These are phyloP conservation scores for Merodon equestris DNA, from an alignment of 2,888 invertebrate genomes.

Conservation along the genomic window DNA sequence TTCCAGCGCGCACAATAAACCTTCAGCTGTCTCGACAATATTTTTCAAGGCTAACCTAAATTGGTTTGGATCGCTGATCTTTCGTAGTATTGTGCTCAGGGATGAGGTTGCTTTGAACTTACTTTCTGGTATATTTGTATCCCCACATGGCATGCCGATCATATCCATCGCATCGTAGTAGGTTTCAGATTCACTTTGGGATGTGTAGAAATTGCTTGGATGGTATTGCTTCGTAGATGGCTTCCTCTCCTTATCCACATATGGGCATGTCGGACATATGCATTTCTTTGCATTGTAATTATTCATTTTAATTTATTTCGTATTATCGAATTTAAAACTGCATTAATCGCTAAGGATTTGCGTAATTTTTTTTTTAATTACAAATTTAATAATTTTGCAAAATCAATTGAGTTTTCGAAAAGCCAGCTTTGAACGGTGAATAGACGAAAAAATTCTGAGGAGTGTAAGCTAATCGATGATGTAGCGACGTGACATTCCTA, in stretches of 20 bases:
- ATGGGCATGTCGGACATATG: too few species aligned
- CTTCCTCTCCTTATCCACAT: too few species aligned
- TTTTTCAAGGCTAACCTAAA: slow-evolving; percentile 19
- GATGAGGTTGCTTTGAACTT: slow-evolving; percentile 23
- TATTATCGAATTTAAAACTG: too few species aligned
- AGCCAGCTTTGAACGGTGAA: not conserved
- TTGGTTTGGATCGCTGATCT: slow-evolving; percentile 16
- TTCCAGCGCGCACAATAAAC: slow-evolving; percentile 11
- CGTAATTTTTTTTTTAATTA: slow-evolving; percentile 4
- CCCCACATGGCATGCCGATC: not conserved
- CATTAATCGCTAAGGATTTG: not conserved
- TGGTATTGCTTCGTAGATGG: too few species aligned
- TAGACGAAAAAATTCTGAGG: not conserved
- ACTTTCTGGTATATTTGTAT: slow-evolving; percentile 5
- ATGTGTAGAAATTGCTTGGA: not conserved
- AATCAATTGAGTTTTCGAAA: not conserved
- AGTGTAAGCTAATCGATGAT: too few species aligned
- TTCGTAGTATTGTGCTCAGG: slow-evolving; percentile 6
- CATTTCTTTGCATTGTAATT: too few species aligned
- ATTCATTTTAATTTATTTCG: slow-evolving; percentile 4
- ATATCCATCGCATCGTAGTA: slow-evolving; percentile 13
- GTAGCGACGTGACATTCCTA: too few species aligned
- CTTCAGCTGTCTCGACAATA: slow-evolving; percentile 25
- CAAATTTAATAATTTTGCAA: slow-evolving; percentile 14
- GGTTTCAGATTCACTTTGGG: slow-evolving; percentile 1